A percentile compares a stretch with the other conserved stretches of the same genome.
phyloP scores from a whole-genome alignment of 2,797 vertebrate genomes.

The Falco concolor region DNA sequence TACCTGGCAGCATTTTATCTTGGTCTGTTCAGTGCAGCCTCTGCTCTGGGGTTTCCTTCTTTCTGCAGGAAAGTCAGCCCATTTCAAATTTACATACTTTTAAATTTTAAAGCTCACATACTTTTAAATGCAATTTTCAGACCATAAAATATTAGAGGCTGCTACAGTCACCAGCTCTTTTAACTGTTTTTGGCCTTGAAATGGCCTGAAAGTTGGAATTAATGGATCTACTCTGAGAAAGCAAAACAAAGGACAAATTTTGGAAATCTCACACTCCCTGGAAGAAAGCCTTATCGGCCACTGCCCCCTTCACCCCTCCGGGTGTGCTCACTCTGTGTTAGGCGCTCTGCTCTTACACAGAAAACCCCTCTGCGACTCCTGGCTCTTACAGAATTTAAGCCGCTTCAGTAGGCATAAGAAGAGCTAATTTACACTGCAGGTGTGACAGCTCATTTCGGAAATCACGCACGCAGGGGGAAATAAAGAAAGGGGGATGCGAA shows the following conservation, averaged over 20 bases:
- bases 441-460: background rate
- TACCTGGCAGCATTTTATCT: background rate
- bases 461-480: fast-evolving
- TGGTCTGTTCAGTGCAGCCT: background rate
- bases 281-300: background rate
- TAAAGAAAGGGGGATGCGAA: fast-evolving
- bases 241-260: background rate
- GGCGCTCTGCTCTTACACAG: fast-evolving
- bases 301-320: background rate
- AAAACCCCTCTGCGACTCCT: background rate
- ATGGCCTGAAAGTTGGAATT: background rate
- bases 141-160: background rate
- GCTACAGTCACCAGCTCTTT: background rate
- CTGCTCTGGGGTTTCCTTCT: background rate
- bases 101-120: background rate
- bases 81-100: background rate
- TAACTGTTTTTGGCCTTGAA: background rate
- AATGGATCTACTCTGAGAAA: background rate
- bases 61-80: background rate
- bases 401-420: background rate
- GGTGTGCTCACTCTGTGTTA: fast-evolving
- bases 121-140: background rate
- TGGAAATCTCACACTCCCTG: background rate
- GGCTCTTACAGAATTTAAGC: background rate
- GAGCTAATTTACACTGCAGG: background rate